Percentiles rank a stretch among this genome's conserved stretches.
Conservation (phyloP, 2,113 vertebrate genomes). For the Emydocephalus ijimae region DNA sequence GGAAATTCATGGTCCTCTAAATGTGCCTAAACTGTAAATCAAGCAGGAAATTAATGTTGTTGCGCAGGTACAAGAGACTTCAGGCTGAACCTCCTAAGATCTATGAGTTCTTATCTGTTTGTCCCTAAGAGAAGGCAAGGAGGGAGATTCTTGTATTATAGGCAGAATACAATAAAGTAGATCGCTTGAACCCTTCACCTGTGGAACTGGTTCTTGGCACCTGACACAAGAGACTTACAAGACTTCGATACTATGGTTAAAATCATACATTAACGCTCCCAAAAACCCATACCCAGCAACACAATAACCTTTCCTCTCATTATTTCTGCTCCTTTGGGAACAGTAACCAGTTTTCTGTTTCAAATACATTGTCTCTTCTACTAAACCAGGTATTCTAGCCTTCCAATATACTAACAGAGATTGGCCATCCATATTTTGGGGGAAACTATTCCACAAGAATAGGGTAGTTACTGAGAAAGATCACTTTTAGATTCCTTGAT, state of each 20-base stretch:
- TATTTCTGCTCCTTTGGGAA: neutral
- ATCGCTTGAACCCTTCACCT: no score
- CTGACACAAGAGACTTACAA: no score
- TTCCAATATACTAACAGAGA: neutral
- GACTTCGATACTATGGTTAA: no score
- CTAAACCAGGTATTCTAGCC: neutral
- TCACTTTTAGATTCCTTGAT: neutral
- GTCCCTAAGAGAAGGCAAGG: neutral
- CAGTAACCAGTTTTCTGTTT: neutral
- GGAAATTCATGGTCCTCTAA: neutral
- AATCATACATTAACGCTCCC: no score
- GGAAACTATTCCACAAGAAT: neutral
- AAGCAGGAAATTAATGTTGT: neutral
- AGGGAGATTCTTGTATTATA: neutral
- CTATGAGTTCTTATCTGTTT: neutral
- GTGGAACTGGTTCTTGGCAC: no score
- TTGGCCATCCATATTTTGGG: neutral
- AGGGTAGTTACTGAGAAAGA: neutral
- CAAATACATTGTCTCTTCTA: neutral
- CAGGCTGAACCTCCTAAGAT: neutral
- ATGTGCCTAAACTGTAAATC: neutral
- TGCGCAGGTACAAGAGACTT: neutral
- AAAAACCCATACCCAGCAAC: neutral
- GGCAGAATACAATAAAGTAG: neutral
- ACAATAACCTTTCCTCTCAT: neutral